Evolutionary conservation across 2,113 vertebrate species (phyloP).

Genomic region (Drymodes brunneopygia): DNA sequence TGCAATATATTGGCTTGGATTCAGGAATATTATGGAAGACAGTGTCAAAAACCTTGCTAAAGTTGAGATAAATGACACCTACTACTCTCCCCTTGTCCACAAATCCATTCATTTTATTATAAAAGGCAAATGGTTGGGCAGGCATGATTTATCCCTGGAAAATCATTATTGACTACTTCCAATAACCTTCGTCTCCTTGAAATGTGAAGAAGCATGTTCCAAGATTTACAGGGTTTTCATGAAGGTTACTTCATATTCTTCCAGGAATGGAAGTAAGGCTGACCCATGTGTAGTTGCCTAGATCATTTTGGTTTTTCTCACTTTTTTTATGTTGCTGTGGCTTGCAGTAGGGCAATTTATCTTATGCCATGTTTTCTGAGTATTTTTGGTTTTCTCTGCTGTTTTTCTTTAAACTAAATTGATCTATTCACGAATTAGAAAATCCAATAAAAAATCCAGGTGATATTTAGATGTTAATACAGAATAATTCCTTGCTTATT

Average conservation of each 20-base stretch:
- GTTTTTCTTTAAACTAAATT: background rate
- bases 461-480: background rate
- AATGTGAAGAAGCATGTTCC: background rate
- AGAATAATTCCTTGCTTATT: background rate
- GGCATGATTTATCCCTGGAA: background rate
- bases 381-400: background rate
- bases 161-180: background rate
- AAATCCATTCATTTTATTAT: background rate
- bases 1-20: background rate
- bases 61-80: background rate
- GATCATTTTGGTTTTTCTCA: background rate
- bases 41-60: background rate
- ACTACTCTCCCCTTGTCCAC: background rate
- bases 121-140: background rate
- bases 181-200: background rate
- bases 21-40: background rate
- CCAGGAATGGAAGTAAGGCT: background rate
- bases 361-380: background rate
- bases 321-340: background rate
- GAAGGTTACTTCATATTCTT: background rate
- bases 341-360: background rate
- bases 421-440: background rate
- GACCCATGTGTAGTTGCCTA: background rate
- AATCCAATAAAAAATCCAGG: background rate
- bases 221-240: background rate